Base-by-base conservation (phyloP, 2,797 vertebrate genomes). In the Eurystomus glaucurus region DNA sequence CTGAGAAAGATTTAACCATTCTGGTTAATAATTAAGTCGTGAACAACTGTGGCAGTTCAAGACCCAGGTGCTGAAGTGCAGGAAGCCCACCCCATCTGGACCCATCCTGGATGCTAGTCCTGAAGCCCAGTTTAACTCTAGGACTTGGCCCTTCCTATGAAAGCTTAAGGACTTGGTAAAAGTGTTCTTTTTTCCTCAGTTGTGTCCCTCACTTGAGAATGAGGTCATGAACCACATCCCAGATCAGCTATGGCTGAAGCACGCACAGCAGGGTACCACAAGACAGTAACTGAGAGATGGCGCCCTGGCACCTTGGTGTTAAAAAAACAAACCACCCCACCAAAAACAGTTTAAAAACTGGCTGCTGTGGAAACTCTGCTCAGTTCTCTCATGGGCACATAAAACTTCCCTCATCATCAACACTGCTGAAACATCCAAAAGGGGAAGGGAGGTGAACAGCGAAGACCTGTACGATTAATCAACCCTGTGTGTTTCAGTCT, bases 131-230 rank as follows among this genome's bases (percentile, higher is more conserved):
- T 17, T 31, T 71, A 18, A 31, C 12, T 39, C 43, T 20, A 43
- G 16, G 20, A 21, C 12, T 11, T 61, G 15, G 2, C 19, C 17
- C 10, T 74, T 78, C 26, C n/a, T 55, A 25, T 28, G 21, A 52
- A 25, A 85, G 35, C n/a, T 74, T n/a, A 66, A 19, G 19, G 33
- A 39, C 37, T 46, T 2, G 0, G 29, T 28, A 18, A 25, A 35
- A 25, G 9, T 22, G 15, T 68, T 17, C 6, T 14, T 5, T 33
- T 31, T 23, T 19, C 13, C 4, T 7, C 29, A 41, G 0, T 22
- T 5, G 2, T 17, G 28, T 37, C 35, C 46, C 23, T 76, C 37
- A 22, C 0, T 0, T 35, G 35, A 54, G 65, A 41, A 57, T 14
- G 10, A 37, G n/a, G 29, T 26, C 22, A 39, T 9, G 22, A 77